Percentiles rank a stretch among this genome's conserved stretches.
Conservation (phyloP, 2,113 vertebrate species). For the Ia io region DNA sequence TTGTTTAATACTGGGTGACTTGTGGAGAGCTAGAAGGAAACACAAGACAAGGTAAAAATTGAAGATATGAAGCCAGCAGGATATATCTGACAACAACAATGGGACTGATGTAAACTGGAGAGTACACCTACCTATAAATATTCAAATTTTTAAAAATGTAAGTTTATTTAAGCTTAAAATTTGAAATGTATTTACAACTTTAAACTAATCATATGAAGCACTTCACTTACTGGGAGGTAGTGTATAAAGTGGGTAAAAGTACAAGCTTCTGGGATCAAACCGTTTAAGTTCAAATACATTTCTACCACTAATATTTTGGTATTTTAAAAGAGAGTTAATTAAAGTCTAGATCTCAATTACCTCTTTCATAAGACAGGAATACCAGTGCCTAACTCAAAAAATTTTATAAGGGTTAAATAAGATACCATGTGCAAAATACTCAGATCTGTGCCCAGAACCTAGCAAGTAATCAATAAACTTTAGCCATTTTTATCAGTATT, state of each 20-base stretch:
- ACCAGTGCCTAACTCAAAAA: neutral
- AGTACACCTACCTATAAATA: neutral
- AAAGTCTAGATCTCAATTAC: neutral
- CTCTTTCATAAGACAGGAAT: constrained; percentile 16
- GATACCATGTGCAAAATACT: neutral
- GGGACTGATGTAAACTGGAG: neutral
- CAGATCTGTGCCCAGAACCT: neutral
- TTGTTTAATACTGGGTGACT: neutral
- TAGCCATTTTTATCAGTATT: neutral
- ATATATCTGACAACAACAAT: neutral
- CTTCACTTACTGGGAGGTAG: neutral
- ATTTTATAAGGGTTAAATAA: neutral
- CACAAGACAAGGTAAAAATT: neutral
- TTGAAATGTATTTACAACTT: constrained; percentile 2
- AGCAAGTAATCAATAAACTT: constrained; percentile 16
- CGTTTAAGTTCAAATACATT: neutral
- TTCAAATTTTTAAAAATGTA: neutral
- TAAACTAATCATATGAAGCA: neutral
- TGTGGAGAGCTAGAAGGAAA: neutral
- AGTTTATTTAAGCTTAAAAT: neutral
- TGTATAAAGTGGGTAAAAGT: neutral
- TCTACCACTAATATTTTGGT: neutral
- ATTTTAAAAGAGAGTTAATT: constrained; percentile 13
- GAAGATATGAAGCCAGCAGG: neutral
- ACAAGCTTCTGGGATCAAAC: neutral